These are phyloP conservation scores for Agrotis exclamationis DNA, from an alignment of 2,888 invertebrate genomes.

Conservation along the genomic window DNA sequence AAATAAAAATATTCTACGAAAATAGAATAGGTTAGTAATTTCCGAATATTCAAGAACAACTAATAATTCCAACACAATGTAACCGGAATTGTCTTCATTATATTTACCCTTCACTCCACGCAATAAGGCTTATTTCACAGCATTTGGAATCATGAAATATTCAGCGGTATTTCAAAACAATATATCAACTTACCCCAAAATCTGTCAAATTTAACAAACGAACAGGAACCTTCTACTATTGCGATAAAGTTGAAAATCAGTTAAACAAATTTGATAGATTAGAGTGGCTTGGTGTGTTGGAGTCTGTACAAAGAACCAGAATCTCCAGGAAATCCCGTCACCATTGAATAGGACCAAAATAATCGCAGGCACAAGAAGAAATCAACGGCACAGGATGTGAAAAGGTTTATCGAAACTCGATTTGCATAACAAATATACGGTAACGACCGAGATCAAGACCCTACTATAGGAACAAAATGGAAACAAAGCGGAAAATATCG, in stretches of 20 bases:
- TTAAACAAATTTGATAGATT: too few relatives aligned
- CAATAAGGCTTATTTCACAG: conserved; percentile 36
- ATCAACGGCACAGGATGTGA: conserved; percentile 64
- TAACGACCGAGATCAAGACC: conserved; percentile 63
- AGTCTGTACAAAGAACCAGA: conserved; percentile 11
- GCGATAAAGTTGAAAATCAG: too few relatives aligned
- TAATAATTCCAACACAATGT: conserved; percentile 16
- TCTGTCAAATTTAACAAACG: too few relatives aligned
- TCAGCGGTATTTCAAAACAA: conserved; percentile 40
- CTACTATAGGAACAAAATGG: conserved; percentile 32
- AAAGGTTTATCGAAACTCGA: conserved; percentile 69
- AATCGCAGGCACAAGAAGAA: conserved; percentile 66
- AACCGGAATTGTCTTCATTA: conserved; percentile 8
- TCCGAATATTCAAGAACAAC: conserved; percentile 26
- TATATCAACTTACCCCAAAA: background rate
- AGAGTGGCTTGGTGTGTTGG: too few relatives aligned
- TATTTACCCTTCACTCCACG: conserved; percentile 1
- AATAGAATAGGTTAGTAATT: background rate
- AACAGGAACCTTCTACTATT: too few relatives aligned
- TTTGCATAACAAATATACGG: conserved; percentile 76
- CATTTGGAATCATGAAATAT: conserved; percentile 47
- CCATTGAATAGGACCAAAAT: conserved; percentile 58
- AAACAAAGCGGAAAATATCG: conserved; percentile 9
- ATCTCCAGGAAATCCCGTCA: conserved; percentile 24
- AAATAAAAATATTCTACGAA: conserved; percentile 4